Conservation (phyloP, 2,797 vertebrate genomes). For the Phylloscopus collybita region DNA sequence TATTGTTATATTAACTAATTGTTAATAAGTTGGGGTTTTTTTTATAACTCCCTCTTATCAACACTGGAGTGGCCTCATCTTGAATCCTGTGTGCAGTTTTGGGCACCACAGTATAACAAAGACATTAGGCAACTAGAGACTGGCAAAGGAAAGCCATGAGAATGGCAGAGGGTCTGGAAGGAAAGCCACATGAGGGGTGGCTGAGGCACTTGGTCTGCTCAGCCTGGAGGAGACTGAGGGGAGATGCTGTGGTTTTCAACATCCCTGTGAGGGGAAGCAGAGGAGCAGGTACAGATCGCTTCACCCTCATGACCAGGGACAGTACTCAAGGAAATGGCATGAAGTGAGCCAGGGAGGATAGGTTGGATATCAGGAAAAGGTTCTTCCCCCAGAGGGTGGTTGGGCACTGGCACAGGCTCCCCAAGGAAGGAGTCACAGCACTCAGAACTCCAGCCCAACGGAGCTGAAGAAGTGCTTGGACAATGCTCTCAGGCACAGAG, state of each 20-base stretch:
- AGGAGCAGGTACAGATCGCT: not conserved
- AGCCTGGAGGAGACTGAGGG: not conserved
- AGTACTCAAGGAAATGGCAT: not conserved
- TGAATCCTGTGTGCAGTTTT: not conserved
- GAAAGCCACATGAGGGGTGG: fast-evolving
- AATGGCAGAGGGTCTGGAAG: not conserved
- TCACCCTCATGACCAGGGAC: not conserved
- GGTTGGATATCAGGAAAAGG: not conserved
- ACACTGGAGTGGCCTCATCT: not conserved
- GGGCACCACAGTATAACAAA: not conserved
- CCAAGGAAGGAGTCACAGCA: not conserved
- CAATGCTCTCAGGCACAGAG: fast-evolving
- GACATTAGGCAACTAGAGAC: not conserved
- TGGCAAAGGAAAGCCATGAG: not conserved
- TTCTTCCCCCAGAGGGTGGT: fast-evolving
- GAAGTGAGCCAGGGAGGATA: not conserved
- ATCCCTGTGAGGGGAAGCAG: fast-evolving
- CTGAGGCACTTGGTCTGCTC: not conserved
- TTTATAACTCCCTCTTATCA: not conserved
- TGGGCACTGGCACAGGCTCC: not conserved
- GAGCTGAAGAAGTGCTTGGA: not conserved
- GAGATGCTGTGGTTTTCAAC: fast-evolving
- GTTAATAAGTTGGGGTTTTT: not conserved
- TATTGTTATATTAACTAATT: not conserved
- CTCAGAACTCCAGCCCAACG: not conserved